Evolutionary conservation across 2,113 vertebrate species (phyloP).

Genomic region (human (Homo sapiens)): GRCh38 chr11:22499001-22499500

Average conservation of each 20-base stretch:
- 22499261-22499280: background rate
- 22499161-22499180: background rate
- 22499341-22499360: background rate
- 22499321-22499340: background rate
- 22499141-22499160: too few relatives aligned
- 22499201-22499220: background rate
- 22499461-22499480: background rate
- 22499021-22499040: background rate
- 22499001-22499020: background rate
- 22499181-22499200: background rate
- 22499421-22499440: background rate
- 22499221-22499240: background rate
- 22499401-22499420: background rate
- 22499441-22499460: background rate
- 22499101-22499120: background rate
- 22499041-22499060: background rate
- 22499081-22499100: background rate
- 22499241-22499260: background rate
- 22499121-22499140: background rate
- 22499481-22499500: background rate
- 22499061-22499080: background rate
- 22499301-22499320: background rate
- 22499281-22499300: background rate
- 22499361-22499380: background rate
- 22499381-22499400: background rate